A percentile compares a stretch with the other conserved stretches of the same genome.
Conservation (phyloP, 1,140 invertebrate species). For the Drosophila melanica region DNA sequence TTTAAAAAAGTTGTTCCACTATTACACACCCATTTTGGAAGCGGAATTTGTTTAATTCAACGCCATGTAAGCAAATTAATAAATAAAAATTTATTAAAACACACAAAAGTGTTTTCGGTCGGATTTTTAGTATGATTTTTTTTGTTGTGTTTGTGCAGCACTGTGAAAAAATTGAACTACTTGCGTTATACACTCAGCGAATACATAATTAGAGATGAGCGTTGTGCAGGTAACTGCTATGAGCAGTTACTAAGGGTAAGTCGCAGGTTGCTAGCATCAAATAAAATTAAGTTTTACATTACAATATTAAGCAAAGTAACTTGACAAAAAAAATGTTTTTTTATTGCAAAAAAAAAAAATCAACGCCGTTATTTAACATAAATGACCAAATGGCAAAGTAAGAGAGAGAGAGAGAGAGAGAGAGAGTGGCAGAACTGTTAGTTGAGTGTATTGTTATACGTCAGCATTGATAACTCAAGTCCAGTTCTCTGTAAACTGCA, state of each 20-base stretch:
- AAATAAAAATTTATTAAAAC: neutral
- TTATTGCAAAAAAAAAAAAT: no score
- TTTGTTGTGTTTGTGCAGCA: conserved; percentile 55
- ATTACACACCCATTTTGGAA: conserved; percentile 32
- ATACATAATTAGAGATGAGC: conserved; percentile 57
- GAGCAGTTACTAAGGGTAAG: neutral
- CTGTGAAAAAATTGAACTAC: conserved; percentile 59
- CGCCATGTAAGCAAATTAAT: conserved; percentile 18
- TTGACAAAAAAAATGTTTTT: neutral
- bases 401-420: no score
- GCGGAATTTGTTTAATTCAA: neutral
- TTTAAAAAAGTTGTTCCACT: conserved; percentile 7
- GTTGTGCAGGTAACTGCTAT: conserved; percentile 17
- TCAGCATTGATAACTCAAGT: no score
- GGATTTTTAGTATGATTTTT: conserved; percentile 19
- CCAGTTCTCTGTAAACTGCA: neutral
- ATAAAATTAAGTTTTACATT: neutral
- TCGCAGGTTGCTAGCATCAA: neutral
- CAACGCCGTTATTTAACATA: no score
- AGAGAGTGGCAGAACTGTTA: neutral
- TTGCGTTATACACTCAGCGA: conserved; percentile 50
- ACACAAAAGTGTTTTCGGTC: conserved; percentile 3
- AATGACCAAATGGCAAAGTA: no score
- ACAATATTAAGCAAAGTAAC: neutral
- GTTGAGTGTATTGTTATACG: neutral